phyloP scores from a whole-genome alignment of 2,888 invertebrate genomes.

The Cynaeus angustus region DNA sequence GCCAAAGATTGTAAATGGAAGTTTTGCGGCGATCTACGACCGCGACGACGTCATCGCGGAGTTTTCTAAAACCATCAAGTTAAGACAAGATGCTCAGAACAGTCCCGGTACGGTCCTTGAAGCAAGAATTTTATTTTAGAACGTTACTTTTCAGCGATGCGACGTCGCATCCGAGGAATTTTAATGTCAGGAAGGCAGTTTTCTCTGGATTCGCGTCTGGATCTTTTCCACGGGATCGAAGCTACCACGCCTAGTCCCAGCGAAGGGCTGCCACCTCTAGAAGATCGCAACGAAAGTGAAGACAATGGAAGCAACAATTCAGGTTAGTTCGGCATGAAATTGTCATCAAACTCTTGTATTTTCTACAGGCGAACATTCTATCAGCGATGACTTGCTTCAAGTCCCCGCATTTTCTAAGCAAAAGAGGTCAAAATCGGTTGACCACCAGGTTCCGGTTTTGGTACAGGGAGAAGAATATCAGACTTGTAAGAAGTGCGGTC shows the following conservation, averaged over 20 bases:
- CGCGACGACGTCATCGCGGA: constrained; percentile 83
- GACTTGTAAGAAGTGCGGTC: constrained; percentile 68
- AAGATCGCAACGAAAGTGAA: constrained; percentile 65
- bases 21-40: constrained; percentile 93
- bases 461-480: constrained; percentile 53
- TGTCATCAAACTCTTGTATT: too few relatives aligned
- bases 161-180: constrained; percentile 89
- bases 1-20: constrained; percentile 96
- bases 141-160: constrained; percentile 78
- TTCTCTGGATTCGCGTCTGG: constrained; percentile 93
- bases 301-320: constrained; percentile 57
- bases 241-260: constrained; percentile 63
- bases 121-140: background rate
- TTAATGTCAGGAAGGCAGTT: constrained; percentile 93
- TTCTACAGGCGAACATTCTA: constrained; percentile 30
- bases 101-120: constrained; percentile 78
- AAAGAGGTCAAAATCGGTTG: constrained; percentile 75
- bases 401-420: constrained; percentile 27
- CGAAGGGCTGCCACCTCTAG: constrained; percentile 62
- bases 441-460: constrained; percentile 68
- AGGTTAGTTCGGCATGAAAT: constrained; percentile 5
- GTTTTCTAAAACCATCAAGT: constrained; percentile 77
- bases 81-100: constrained; percentile 83
- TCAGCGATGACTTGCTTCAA: constrained; percentile 25
- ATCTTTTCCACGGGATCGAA: constrained; percentile 86